Evolutionary conservation across 2,113 vertebrate genomes (phyloP), one percentile per base, ranked within the genome.

Genomic region (Jacana jacana): DNA sequence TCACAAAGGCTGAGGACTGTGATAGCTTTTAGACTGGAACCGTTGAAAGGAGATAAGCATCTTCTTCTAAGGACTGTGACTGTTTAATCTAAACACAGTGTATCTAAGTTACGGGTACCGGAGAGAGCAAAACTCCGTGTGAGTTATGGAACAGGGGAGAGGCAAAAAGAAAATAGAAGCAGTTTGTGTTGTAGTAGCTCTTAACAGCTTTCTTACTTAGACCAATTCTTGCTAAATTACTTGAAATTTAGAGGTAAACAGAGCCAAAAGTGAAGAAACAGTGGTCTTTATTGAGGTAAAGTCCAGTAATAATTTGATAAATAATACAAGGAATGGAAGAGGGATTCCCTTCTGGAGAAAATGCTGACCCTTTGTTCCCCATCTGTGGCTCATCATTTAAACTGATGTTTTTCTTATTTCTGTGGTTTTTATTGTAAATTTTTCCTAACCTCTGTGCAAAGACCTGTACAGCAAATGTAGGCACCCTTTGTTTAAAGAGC

Each of bases 1-100:
- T 97, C 84, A 52, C 78, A 52, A 95, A 96, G 91, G 79, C 97
- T 91, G 92, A 97, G 77, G 72, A 54, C 81, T 85, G 37, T 13
- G 79, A 85, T 91, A 12, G 19, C 71, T 91, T 95, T 89, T 52
- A 85, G 84, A 58, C 61, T 90, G 66, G 54, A 94, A 51, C 70
- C 82, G 69, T n/a, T 64, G 70, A 77, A 84, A 79, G 63, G 69
- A 92, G 71, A 66, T 69, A 75, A 37, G 31, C 54, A 55, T 90
- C 48, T 66, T 35, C 17, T 54, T 42, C 82, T 93, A 65, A 87
- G 64, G 51, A 65, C 80, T 66, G 31, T 18, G 51, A 25, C 51
- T 70, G 35, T 89, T 95, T 83, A 88, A 93, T 80, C 28, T 80
- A 84, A 93, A 85, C 46, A 49, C 4, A 78, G 55, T 15, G 23